These are phyloP conservation scores for Blennius ocellaris DNA, from an alignment of 2,113 vertebrate species.

Conservation along the genomic window DNA sequence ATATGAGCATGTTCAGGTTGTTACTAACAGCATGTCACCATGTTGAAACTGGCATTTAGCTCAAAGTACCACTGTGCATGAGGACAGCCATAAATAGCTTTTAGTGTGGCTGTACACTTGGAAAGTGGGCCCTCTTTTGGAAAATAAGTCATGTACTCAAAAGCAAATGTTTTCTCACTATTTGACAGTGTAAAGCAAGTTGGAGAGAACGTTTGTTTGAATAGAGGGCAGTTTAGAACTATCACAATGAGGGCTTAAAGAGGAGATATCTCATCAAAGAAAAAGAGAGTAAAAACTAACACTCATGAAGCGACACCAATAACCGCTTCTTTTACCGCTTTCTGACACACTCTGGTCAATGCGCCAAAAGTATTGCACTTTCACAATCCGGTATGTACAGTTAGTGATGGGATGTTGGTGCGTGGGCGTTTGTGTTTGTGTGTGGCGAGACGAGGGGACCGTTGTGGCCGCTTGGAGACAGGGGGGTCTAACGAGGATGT, in stretches of 20 bases:
- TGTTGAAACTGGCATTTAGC: not conserved
- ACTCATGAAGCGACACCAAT: not conserved
- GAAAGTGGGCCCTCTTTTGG: not conserved
- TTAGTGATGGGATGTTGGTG: slow-evolving; percentile 7
- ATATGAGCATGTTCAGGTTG: not conserved
- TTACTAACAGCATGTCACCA: not conserved
- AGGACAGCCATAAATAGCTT: not conserved
- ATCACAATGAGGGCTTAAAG: not conserved
- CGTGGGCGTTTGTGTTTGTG: slow-evolving; percentile 23
- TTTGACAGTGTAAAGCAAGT: not conserved
- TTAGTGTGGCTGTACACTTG: not conserved
- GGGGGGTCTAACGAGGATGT: slow-evolving; percentile 82
- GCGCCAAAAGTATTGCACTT: not conserved
- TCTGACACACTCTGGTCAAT: not conserved
- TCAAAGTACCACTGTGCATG: not conserved
- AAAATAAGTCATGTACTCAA: not conserved
- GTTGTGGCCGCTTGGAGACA: slow-evolving; percentile 54
- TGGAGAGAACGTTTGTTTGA: not conserved
- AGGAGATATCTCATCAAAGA: not conserved
- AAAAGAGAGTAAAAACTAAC: not conserved
- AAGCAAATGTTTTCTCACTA: not conserved
- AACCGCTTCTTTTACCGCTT: not conserved
- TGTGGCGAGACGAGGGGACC: slow-evolving; percentile 34
- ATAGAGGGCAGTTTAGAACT: not conserved
- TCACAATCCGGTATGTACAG: slow-evolving; percentile 19